Evolutionary conservation across 2,113 vertebrate species (phyloP).

Genomic region (Labeo catla): DNA sequence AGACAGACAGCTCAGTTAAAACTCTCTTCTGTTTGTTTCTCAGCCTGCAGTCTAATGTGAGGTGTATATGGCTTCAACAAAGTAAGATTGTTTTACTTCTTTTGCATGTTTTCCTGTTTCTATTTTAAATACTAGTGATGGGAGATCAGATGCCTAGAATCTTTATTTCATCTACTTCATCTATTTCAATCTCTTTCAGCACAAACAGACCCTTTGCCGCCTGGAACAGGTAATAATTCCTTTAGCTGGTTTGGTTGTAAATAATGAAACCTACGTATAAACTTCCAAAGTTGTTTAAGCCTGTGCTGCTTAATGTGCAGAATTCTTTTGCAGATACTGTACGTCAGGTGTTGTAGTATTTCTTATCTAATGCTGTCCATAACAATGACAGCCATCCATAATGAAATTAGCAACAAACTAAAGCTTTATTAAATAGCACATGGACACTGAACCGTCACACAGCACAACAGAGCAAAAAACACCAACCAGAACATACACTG

Average conservation of each 20-base stretch:
- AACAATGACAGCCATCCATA: neutral
- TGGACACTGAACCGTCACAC: neutral
- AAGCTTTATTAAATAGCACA: neutral
- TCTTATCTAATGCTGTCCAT: neutral
- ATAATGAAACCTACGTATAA: too few relatives aligned
- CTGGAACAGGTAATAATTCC: conserved; percentile 67
- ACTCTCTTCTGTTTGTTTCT: conserved; percentile 55
- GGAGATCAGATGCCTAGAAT: neutral
- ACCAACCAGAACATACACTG: neutral
- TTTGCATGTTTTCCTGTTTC: neutral
- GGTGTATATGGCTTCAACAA: conserved; percentile 75
- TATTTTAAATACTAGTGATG: neutral
- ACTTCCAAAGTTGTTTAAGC: neutral
- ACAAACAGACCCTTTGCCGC: conserved; percentile 60
- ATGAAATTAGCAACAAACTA: neutral
- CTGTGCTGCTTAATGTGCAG: neutral
- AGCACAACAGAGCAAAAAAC: neutral
- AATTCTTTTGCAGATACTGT: neutral
- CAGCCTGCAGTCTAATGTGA: conserved; percentile 73
- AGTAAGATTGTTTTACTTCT: conserved; percentile 64
- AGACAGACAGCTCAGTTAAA: neutral
- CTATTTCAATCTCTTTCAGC: conserved; percentile 57
- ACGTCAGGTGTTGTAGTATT: neutral
- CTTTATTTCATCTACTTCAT: conserved; percentile 13
- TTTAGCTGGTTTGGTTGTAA: neutral